phyloP scores from a whole-genome alignment of 2,113 vertebrate species.

The Puffinus mauretanicus region DNA sequence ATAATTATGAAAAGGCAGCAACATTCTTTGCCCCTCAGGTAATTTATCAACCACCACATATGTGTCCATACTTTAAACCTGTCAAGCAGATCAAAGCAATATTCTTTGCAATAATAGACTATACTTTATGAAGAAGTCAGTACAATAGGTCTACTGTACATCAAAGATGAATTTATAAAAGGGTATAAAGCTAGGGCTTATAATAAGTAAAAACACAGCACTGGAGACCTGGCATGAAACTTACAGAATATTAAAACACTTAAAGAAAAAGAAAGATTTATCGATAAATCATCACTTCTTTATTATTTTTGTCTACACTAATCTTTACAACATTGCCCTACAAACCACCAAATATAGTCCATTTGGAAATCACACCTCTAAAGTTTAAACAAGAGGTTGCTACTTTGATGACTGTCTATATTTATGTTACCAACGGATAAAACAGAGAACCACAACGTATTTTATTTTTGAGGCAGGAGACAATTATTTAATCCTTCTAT shows the following conservation, averaged over 20 bases:
- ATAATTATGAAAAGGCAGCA: conserved; percentile 60
- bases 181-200: conserved; percentile 21
- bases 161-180: conserved; percentile 57
- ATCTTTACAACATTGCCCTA: neutral
- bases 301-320: neutral
- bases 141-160: conserved; percentile 47
- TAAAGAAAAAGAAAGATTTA: neutral
- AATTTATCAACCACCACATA: conserved; percentile 56
- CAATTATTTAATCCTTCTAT: neutral
- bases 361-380: conserved; percentile 17
- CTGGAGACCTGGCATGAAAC: neutral
- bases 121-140: conserved; percentile 28
- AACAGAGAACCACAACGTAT: neutral
- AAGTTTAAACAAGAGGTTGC: neutral
- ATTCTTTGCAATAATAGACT: conserved; percentile 31
- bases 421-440: neutral
- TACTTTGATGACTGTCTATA: neutral
- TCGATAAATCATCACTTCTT: conserved; percentile 6
- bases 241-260: conserved; percentile 16
- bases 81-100: conserved; percentile 64
- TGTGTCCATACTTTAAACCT: conserved; percentile 36
- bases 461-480: neutral
- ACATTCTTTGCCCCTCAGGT: conserved; percentile 25
- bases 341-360: neutral
- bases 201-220: conserved; percentile 34